These are phyloP conservation scores for Aegypius monachus DNA, from an alignment of 2,113 vertebrate genomes.

Conservation along the genomic window DNA sequence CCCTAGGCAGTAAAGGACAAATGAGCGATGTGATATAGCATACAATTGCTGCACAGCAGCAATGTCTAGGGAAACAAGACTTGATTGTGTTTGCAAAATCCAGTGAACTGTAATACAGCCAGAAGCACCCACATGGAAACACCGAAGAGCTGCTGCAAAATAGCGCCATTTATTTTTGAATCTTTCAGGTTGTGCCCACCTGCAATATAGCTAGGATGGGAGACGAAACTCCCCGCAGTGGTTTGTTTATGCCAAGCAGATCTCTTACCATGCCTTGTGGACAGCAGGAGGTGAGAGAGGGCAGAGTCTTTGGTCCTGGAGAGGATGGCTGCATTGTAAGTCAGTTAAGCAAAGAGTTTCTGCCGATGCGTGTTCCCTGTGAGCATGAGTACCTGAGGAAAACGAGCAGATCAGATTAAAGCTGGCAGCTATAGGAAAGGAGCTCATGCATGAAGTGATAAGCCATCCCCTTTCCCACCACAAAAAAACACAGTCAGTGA, in stretches of 20 bases:
- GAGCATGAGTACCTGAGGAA: not conserved
- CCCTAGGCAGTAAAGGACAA: constrained; percentile 3
- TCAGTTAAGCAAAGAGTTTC: not conserved
- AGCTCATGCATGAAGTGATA: not conserved
- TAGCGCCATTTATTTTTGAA: constrained; percentile 8
- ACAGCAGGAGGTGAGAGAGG: not conserved
- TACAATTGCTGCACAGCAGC: not conserved
- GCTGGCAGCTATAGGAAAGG: not conserved
- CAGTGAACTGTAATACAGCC: constrained; percentile 18
- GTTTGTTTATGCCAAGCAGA: constrained; percentile 27
- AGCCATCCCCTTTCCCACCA: not conserved
- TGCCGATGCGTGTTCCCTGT: not conserved
- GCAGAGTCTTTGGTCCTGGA: not conserved
- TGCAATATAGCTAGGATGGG: not conserved
- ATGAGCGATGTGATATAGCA: not conserved
- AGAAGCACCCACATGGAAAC: not conserved
- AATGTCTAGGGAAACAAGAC: not conserved
- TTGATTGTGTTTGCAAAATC: constrained; percentile 53
- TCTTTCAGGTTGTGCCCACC: not conserved
- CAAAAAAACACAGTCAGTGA: not conserved
- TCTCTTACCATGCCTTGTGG: not conserved
- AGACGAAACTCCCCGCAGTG: not conserved
- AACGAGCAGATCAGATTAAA: not conserved
- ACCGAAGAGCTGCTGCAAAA: not conserved
- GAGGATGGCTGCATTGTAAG: not conserved